Evolutionary conservation across 1,140 invertebrate genomes (phyloP), one percentile per base, ranked within the genome.

Genomic region (Parapsyche elsis): DNA sequence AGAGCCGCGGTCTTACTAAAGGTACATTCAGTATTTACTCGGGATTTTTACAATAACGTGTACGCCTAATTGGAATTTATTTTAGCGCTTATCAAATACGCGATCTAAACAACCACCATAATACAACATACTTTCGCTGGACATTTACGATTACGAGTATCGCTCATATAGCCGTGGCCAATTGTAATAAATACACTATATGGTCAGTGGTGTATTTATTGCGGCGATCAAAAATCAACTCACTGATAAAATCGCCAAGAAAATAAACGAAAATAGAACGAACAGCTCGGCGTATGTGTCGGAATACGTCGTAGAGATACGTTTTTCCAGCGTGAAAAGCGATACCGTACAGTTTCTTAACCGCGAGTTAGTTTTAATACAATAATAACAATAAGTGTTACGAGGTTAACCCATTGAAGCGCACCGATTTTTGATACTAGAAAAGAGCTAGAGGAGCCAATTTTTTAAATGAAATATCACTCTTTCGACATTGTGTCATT

Each of bases 311-410:
- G 7, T 38, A 7, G 1, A 38, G 1, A 7, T 38, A 61, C 9
- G 21, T 19, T 61, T 61, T 61, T 61, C 57, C 57, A 61, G 57
- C 57, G 49, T n/a, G 49, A 53, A 53, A 53, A 53, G 49, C 49
- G 57, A 61, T 61, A 61, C 57, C 0, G 57, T 19, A 38, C 30
- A 9, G 57, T 61, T 61, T 61, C 9, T 19, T 21, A 61, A 61
- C 57, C n/a, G 14, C 16, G 16, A 61, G 30, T 38, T 38, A 7
- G 30, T 7, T 38, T 4, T 38, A 38, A 38, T 38, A 38, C 30
- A 38, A 38, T 38, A 38, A 38, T 38, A 38, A 38, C 1, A 38
- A 38, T 61, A 61, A 61, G 57, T 61, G 57, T 61, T 61, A 61
- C 57, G 57, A 61, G 57, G 57, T 21, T 21, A 21, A 61, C 57